Base-by-base conservation (phyloP, 2,888 invertebrate species). In the Drosophila kuntzei region DNA sequence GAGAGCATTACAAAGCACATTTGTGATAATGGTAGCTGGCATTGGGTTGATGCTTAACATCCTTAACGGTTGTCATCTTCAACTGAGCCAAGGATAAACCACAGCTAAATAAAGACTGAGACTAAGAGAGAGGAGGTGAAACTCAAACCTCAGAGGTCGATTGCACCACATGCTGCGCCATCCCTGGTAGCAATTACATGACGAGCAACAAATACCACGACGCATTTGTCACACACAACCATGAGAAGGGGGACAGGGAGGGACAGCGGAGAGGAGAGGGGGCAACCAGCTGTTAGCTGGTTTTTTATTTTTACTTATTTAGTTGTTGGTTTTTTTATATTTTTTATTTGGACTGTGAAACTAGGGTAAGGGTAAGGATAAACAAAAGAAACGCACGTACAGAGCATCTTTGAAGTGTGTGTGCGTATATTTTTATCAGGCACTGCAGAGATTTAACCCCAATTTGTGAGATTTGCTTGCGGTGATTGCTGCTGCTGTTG, bases 391-490 rank as follows among this genome's bases (percentile, higher is more conserved):
- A 74, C 66, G 70, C 80, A 71, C 77, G 74, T 76, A 71, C 70
- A 41, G 51, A 71, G 78, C 70, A 73, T 88, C 85, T 83, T 67
- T 88, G 69, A 63, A 82, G 88, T 76, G 57, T 55, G 79, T 79
- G 64, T 82, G 87, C 87, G 82, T 88, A 88, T 88, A 86, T 82
- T 82, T 82, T 82, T 86, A 86, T 88, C 87, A 88, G 87, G 73
- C 88, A 76, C 80, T 82, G 80, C 50, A 77, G 83, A 82, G 88
- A 79, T 85, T 88, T 90, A 88, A 90, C 87, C 87, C 89, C 89
- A 88, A 90, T 90, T 89, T 87, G 87, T 89, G 86, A 85, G 90
- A 87, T 89, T 85, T 80, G 88, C 86, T 84, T 67, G 88, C 86
- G 89, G 87, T 87, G 82, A 87, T 89, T 89, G 70, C 64, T 67